These are phyloP conservation scores for Nesogale talazaci DNA, from an alignment of 2,113 vertebrate species.

Conservation along the genomic window DNA sequence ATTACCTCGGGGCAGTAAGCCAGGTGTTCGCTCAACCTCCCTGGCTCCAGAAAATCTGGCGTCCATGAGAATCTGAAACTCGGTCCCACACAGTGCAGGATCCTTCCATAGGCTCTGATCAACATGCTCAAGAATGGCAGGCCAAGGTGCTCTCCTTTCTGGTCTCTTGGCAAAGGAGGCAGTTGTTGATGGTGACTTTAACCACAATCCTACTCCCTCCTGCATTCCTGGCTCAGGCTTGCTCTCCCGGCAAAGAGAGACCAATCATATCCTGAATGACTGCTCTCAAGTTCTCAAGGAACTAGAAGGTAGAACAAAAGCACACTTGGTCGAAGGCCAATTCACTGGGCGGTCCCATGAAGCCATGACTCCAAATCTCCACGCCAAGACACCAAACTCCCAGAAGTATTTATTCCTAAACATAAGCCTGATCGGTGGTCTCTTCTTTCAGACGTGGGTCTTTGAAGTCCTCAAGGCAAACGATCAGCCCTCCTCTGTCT, in stretches of 20 bases:
- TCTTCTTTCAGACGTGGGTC: neutral
- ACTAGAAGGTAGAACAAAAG: neutral
- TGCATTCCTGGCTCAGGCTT: neutral
- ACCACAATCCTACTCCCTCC: neutral
- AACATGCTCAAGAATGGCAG: neutral
- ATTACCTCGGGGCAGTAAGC: neutral
- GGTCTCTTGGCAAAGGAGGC: neutral
- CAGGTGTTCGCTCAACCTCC: neutral
- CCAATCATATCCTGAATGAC: neutral
- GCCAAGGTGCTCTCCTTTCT: neutral
- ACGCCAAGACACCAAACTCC: neutral
- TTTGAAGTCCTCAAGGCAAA: neutral
- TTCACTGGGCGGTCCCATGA: neutral
- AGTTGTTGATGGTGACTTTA: neutral
- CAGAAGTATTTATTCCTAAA: neutral
- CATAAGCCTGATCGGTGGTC: neutral
- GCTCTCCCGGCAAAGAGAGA: neutral
- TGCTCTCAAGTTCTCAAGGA: neutral
- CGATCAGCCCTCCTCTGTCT: neutral
- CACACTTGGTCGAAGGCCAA: neutral
- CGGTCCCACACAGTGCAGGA: neutral
- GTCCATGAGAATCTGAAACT: neutral
- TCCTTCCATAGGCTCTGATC: neutral
- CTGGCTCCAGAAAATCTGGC: neutral
- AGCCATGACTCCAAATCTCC: neutral